Percentiles rank a stretch among this genome's conserved stretches.
These are phyloP conservation scores for Tribolium madens DNA, from an alignment of 1,140 invertebrate species.

Conservation along the genomic window DNA sequence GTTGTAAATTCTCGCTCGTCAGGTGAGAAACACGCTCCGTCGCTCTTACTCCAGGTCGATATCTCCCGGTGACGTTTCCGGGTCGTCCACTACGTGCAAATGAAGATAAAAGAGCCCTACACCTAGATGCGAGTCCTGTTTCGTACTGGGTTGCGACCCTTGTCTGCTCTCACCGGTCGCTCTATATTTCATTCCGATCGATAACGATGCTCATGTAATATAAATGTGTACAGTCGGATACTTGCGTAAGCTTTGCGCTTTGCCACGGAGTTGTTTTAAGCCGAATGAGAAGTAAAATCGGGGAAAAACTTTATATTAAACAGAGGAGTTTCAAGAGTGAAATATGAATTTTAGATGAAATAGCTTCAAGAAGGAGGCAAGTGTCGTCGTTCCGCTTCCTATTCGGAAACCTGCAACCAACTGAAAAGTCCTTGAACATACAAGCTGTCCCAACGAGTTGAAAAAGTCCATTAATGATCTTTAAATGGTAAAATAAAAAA, in stretches of 20 bases:
- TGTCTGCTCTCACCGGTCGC: conserved; percentile 24
- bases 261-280: not conserved
- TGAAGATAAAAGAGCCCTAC: conserved; percentile 15
- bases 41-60: not conserved
- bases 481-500: too few species aligned
- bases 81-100: not conserved
- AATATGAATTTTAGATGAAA: too few species aligned
- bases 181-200: conserved; percentile 47
- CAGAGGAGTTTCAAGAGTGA: too few species aligned
- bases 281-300: too few species aligned
- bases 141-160: conserved; percentile 6
- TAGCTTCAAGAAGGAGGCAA: too few species aligned
- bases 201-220: conserved; percentile 52
- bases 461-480: too few species aligned
- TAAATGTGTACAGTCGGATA: conserved; percentile 41
- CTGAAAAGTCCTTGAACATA: too few species aligned
- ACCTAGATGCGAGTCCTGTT: not conserved
- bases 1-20: not conserved
- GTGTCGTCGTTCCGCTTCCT: too few species aligned
- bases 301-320: too few species aligned
- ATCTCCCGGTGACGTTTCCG: not conserved
- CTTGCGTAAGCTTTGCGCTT: conserved; percentile 22
- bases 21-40: not conserved
- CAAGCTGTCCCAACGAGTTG: too few species aligned
- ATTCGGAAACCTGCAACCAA: too few species aligned